Evolutionary conservation across 2,797 vertebrate species (phyloP).

Genomic region (Muscicapa comitata): DNA sequence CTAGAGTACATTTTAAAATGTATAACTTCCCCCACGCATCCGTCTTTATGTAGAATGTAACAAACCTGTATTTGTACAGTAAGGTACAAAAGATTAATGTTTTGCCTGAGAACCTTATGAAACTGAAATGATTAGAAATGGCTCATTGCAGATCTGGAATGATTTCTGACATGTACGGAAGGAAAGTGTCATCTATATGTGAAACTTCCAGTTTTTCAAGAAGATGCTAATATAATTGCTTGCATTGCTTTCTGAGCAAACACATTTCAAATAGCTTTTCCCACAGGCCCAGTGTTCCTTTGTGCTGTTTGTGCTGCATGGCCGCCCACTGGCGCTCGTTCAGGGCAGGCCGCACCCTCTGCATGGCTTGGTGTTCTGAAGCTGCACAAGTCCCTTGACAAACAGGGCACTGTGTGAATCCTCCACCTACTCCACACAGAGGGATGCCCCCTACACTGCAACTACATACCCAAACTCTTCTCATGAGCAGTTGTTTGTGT

Average conservation of each 20-base stretch:
- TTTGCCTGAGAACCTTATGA: not conserved
- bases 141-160: not conserved
- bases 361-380: not conserved
- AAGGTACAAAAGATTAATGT: not conserved
- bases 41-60: not conserved
- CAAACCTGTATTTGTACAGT: not conserved
- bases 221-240: conserved; percentile 38
- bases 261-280: conserved; percentile 19
- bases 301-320: not conserved
- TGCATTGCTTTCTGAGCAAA: conserved; percentile 20
- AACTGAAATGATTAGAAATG: not conserved
- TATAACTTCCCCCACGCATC: not conserved
- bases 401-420: not conserved
- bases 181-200: not conserved
- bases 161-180: not conserved
- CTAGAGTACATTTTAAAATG: not conserved
- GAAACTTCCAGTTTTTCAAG: conserved; percentile 48
- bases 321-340: not conserved
- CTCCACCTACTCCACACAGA: not conserved
- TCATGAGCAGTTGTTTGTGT: not conserved
- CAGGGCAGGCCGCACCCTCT: not conserved
- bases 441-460: not conserved
- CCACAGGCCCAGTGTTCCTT: conserved; percentile 25
- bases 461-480: not conserved
- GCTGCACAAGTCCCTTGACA: not conserved